phyloP scores from a whole-genome alignment of 2,888 invertebrate species.

The Spicauda simplicius region DNA sequence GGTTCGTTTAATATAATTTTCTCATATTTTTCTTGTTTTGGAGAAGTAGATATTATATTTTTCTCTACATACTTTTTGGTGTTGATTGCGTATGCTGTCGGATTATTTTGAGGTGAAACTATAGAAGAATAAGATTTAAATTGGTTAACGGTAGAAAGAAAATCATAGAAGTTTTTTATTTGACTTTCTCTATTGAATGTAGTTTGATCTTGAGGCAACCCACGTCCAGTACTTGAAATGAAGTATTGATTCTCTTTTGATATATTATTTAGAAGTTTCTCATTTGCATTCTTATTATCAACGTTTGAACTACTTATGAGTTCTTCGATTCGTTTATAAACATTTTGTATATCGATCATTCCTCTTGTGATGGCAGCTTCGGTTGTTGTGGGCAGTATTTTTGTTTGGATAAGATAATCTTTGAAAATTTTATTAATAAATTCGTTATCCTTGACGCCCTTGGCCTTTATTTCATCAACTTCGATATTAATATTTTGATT shows the following conservation, averaged over 20 bases:
- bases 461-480: background rate
- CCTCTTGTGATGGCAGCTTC: background rate
- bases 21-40: background rate
- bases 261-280: background rate
- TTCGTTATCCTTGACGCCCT: background rate
- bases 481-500: background rate
- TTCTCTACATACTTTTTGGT: background rate
- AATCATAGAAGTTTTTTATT: slow-evolving; percentile 8
- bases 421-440: slow-evolving; percentile 21
- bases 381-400: slow-evolving; percentile 12
- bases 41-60: background rate
- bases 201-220: background rate
- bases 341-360: slow-evolving; percentile 4
- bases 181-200: background rate
- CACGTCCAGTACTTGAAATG: background rate
- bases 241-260: background rate
- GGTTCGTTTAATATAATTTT: background rate
- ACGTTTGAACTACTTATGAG: slow-evolving; percentile 4
- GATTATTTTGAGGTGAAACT: background rate
- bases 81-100: background rate
- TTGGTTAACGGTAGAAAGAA: slow-evolving; percentile 8
- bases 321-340: slow-evolving; percentile 28
- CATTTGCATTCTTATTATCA: background rate
- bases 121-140: slow-evolving; percentile 3
- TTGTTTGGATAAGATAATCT: slow-evolving; percentile 3